Evolutionary conservation across 2,888 invertebrate species (phyloP).

Genomic region (Dynastes grantii): DNA sequence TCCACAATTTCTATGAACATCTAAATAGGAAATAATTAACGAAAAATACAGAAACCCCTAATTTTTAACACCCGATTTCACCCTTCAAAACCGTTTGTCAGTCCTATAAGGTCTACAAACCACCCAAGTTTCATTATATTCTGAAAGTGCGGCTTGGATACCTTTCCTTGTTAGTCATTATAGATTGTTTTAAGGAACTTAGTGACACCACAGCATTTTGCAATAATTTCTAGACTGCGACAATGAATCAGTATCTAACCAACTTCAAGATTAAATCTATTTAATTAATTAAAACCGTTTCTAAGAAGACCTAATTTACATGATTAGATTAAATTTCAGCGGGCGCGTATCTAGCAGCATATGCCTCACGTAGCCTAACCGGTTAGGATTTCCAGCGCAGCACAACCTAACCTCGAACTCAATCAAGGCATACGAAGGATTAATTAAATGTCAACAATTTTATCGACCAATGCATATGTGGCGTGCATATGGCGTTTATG

Average conservation of each 20-base stretch:
- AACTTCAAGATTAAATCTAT: background rate
- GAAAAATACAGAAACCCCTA: too few relatives aligned
- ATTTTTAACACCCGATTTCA: too few relatives aligned
- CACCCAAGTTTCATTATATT: too few relatives aligned
- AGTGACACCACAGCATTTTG: too few relatives aligned
- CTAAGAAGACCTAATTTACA: slow-evolving; percentile 27
- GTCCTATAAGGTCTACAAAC: too few relatives aligned
- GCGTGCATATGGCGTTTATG: slow-evolving; percentile 24
- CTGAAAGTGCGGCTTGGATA: too few relatives aligned
- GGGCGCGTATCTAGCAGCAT: background rate
- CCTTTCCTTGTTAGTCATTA: too few relatives aligned
- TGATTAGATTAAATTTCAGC: slow-evolving; percentile 32
- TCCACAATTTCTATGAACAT: too few relatives aligned
- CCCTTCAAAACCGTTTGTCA: too few relatives aligned
- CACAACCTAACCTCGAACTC: slow-evolving; percentile 9
- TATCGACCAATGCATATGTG: slow-evolving; percentile 33
- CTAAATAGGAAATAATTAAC: too few relatives aligned
- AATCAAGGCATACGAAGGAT: slow-evolving; percentile 36
- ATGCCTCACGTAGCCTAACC: slow-evolving; percentile 1
- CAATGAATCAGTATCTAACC: background rate
- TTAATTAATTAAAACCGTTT: slow-evolving; percentile 22
- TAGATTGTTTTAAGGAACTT: too few relatives aligned
- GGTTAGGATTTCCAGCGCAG: slow-evolving; percentile 5
- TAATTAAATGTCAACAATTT: slow-evolving; percentile 46
- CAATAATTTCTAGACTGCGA: background rate